Conservation (phyloP, 2,888 invertebrate species). For the Petrophora chlorosata region DNA sequence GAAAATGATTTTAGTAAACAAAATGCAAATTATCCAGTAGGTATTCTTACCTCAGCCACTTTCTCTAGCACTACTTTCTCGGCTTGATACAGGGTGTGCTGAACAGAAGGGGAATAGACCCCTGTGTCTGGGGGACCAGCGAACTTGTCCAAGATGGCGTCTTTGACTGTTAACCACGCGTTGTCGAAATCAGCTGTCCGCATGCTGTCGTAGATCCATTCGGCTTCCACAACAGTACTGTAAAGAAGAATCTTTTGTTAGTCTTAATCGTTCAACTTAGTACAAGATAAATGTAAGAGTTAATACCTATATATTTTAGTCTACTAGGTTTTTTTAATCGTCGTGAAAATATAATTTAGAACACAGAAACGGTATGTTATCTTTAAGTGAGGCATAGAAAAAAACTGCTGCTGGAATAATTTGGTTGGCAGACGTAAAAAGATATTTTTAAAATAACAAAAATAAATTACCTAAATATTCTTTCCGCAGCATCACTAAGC, state of each 20-base stretch:
- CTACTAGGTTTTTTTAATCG: no score
- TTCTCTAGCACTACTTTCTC: constrained; percentile 87
- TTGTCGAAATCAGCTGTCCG: constrained; percentile 87
- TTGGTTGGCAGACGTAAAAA: no score
- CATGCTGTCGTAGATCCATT: constrained; percentile 88
- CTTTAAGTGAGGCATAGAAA: no score
- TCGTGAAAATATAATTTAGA: no score
- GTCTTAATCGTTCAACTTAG: no score
- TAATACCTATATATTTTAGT: no score
- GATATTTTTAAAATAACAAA: no score
- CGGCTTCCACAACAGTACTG: constrained; percentile 89
- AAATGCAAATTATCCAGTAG: not conserved
- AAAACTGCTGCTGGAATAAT: no score
- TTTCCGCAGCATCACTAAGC: constrained; percentile 88
- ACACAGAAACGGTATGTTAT: no score
- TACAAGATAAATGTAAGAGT: no score
- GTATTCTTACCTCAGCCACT: constrained; percentile 85
- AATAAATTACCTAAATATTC: constrained; percentile 85
- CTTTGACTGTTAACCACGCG: constrained; percentile 88
- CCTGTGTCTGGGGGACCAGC: constrained; percentile 89
- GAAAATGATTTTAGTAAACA: not conserved
- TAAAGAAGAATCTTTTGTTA: constrained; percentile 6
- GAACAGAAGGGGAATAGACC: constrained; percentile 90
- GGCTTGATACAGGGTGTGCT: constrained; percentile 89
- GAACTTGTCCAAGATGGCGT: constrained; percentile 89